These are phyloP conservation scores for Altica lythri DNA, from an alignment of 2,888 invertebrate species.

Conservation along the genomic window DNA sequence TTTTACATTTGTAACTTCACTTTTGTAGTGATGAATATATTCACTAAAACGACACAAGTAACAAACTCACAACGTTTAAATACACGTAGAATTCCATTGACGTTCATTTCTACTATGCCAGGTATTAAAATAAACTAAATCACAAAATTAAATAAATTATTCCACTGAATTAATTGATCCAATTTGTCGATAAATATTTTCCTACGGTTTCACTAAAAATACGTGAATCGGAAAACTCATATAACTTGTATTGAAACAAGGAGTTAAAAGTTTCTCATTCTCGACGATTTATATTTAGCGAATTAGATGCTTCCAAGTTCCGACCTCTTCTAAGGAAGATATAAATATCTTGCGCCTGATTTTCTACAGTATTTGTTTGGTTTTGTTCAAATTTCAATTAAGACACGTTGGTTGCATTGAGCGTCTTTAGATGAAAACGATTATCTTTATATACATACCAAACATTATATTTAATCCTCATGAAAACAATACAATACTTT, in stretches of 20 bases:
- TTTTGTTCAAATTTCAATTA: constrained; percentile 46
- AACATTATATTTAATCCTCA: no score
- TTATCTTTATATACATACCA: constrained; percentile 3
- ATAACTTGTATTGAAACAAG: constrained; percentile 45
- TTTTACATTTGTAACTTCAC: constrained; percentile 1
- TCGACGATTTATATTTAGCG: constrained; percentile 51
- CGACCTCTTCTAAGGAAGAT: constrained; percentile 51
- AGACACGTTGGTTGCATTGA: constrained; percentile 23
- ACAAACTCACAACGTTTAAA: not conserved
- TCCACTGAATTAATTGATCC: constrained; percentile 26
- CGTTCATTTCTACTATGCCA: constrained; percentile 6
- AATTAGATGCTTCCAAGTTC: constrained; percentile 44
- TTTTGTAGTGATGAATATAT: no score
- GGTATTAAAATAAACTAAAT: constrained; percentile 21
- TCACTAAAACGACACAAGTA: no score
- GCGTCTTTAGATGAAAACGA: not conserved
- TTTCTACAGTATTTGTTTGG: constrained; percentile 47
- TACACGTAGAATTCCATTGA: not conserved
- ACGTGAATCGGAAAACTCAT: constrained; percentile 39
- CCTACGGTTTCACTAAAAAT: constrained; percentile 38
- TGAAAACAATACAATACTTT: no score
- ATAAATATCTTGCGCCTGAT: constrained; percentile 47
- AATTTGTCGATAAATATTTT: constrained; percentile 25
- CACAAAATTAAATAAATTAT: constrained; percentile 27
- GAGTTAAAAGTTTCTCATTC: constrained; percentile 43